Evolutionary conservation across 1,140 invertebrate species (phyloP), one percentile per base, ranked within the genome.

Genomic region (Lepidurus packardi): DNA sequence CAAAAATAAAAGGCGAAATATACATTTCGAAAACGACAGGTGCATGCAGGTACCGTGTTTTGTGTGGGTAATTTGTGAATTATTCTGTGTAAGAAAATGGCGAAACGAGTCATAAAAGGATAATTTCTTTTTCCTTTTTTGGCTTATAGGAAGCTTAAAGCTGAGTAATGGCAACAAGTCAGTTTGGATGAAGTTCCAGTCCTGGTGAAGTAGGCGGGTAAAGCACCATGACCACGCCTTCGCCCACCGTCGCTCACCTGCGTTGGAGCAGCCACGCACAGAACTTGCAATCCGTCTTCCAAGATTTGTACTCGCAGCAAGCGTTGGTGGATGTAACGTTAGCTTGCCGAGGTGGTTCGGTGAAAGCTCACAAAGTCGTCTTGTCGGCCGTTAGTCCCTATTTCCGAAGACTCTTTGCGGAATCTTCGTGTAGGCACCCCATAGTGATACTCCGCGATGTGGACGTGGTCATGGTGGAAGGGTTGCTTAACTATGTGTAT

Each of bases 401-500:
- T 45, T 81, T 81, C 78, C 73, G 74, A 7, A 75, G 75, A 24
- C 75, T 81, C 11, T 74, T 81, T 24, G 75, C 41, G 34, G 79
- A 80, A n/a, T 34, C 45, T 43, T 93, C 94, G 80, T 93, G 91
- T 84, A 91, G 93, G 81, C 93, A 96, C 86, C 94, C 94, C 82
- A 95, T 96, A 84, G 93, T 96, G 84, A 95, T 96, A 84, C 89
- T 96, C 81, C 94, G 95, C 86, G 94, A 96, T 91, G 94, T 96
- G 83, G 90, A 92, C 83, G 93, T 94, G 86, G 88, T 90, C 82
- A 94, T 96, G 87, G 89, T 96, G 84, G 90, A 93, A 84, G 94
- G 93, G 81, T 90, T 97, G 84, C 91, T 96, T 84, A 93, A 95
- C 88, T 96, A 96, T 90, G 96, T 97, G 94, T 96, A 97, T 90